Base-by-base conservation (phyloP, 2,797 vertebrate genomes). In the Champsocephalus esox region DNA sequence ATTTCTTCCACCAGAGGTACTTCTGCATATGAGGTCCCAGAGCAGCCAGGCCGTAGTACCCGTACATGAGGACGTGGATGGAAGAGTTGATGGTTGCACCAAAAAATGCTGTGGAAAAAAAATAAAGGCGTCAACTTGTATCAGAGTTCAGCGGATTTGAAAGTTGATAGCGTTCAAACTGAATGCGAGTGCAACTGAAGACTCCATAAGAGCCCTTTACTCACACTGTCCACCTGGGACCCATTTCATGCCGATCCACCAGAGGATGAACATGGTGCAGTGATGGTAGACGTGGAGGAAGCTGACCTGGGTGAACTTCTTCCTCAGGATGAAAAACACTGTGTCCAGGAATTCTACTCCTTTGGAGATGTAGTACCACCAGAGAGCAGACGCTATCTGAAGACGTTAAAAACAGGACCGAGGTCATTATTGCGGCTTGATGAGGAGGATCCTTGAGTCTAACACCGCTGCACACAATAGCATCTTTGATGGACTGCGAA, bases 181-280 rank as follows among this genome's bases (percentile, higher is more conserved):
- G 9, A 50, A 21, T 43, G 5, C 9, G 32, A 32, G 12, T 41
- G 17, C 43, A 28, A 28, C 28, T 28, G 28, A 28, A 28, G 14
- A 41, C n/a, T 38, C 34, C 34, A 38, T 38, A 9, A 11, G 59
- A 51, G 2, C 24, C 21, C 46, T 55, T 45, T 78, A 94, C 96
- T 96, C 88, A 99, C 98, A 96, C 93, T 99, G 98, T 91, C 98
- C 98, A 49, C 98, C 98, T 17, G 98, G 97, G 55, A 99, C 98
- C 98, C 98, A 99, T 74, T 99, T 99, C 89, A 99, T 98, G 82
- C 98, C 98, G 77, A 99, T 97, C 98, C 98, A 99, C 98, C 98
- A 99, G 75, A 99, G 94, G 34, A 98, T 99, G 92, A 99, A 99
- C 98, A 99, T 99, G 79, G 98, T 98, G 90, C 96, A 99, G 94